A percentile compares a stretch with the other conserved stretches of the same genome.
Conservation (phyloP, 2,888 invertebrate species). For the Troides helena region DNA sequence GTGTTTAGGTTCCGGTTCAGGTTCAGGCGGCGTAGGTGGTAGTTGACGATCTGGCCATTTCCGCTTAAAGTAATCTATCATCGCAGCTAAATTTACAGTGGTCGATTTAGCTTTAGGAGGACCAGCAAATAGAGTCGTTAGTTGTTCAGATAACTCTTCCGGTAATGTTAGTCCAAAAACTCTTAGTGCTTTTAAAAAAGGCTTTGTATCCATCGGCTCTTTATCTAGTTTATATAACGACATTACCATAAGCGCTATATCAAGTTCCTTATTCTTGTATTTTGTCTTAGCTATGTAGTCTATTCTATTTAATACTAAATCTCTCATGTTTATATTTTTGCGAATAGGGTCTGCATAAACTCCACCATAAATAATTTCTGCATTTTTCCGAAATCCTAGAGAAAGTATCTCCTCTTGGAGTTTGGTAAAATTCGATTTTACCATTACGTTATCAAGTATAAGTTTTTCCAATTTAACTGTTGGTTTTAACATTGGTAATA, state of each 20-base stretch:
- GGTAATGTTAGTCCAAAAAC: conserved; percentile 39
- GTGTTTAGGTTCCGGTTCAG: conserved; percentile 17
- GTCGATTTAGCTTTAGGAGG: conserved; percentile 39
- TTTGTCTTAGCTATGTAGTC: conserved; percentile 41
- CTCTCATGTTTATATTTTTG: conserved; percentile 38
- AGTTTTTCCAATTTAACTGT: conserved; percentile 43
- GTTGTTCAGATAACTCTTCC: conserved; percentile 43
- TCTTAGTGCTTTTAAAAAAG: conserved; percentile 38
- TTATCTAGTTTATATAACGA: conserved; percentile 39
- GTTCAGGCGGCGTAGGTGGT: conserved; percentile 44
- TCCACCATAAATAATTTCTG: conserved; percentile 44
- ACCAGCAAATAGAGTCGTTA: conserved; percentile 43
- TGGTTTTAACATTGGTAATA: conserved; percentile 38
- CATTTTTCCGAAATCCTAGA: conserved; percentile 36
- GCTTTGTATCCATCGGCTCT: conserved; percentile 37
- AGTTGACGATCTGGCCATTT: conserved; percentile 53
- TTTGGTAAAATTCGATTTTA: conserved; percentile 44
- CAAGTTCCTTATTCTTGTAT: conserved; percentile 42
- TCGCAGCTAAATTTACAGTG: conserved; percentile 39
- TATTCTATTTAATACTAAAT: conserved; percentile 46
- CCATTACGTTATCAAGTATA: conserved; percentile 45
- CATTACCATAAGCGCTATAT: conserved; percentile 45
- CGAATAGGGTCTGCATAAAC: conserved; percentile 34
- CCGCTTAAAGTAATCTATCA: conserved; percentile 50
- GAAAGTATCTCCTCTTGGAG: conserved; percentile 36